These are phyloP conservation scores for Heliconius charithonia DNA, from an alignment of 2,888 invertebrate genomes.

Conservation along the genomic window DNA sequence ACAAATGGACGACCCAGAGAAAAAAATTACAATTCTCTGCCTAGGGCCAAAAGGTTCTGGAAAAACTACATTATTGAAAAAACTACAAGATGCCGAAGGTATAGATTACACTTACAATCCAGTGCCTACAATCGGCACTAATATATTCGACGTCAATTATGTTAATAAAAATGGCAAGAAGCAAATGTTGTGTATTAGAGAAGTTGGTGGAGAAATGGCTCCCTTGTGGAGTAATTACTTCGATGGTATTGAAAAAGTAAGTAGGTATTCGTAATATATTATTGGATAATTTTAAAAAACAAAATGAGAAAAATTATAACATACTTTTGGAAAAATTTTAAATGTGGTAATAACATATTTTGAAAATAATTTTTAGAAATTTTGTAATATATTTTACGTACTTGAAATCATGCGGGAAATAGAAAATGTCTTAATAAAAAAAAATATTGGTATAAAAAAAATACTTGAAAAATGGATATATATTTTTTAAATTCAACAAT, in stretches of 20 bases:
- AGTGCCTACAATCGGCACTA: conserved; percentile 91
- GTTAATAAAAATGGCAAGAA: conserved; percentile 78
- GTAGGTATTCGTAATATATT: conserved; percentile 15
- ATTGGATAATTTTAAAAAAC: not conserved
- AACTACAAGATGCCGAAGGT: conserved; percentile 86
- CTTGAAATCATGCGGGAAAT: too few species aligned
- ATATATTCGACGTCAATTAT: conserved; percentile 86
- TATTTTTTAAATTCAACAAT: too few species aligned
- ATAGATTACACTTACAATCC: conserved; percentile 91
- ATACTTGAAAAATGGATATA: too few species aligned
- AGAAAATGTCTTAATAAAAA: too few species aligned
- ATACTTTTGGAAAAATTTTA: too few species aligned
- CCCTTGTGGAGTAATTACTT: conserved; percentile 92
- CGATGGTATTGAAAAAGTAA: conserved; percentile 84
- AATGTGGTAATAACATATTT: too few species aligned
- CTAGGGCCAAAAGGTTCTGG: conserved; percentile 92
- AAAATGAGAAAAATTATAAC: too few species aligned
- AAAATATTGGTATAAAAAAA: too few species aligned
- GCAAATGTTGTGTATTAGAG: conserved; percentile 85
- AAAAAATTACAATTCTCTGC: conserved; percentile 83
- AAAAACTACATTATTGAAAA: conserved; percentile 90
- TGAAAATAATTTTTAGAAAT: too few species aligned
- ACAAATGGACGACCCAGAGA: conserved; percentile 73
- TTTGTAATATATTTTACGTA: too few species aligned
- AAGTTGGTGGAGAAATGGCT: conserved; percentile 92